phyloP scores from a whole-genome alignment of 1,140 invertebrate species.

The Drosophila bocqueti region DNA sequence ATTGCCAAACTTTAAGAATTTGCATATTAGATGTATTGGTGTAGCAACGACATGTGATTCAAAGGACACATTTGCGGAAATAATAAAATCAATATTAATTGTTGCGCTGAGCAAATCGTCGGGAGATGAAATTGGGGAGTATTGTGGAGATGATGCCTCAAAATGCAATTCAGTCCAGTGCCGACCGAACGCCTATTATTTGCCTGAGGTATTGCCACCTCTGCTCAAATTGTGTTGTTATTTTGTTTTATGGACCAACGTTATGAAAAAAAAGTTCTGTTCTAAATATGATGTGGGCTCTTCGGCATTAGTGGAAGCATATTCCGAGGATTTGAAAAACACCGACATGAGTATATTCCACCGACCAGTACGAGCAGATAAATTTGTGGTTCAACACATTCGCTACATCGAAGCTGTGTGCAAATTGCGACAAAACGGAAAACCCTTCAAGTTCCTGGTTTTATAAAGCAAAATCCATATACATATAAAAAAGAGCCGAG shows the following conservation, averaged over 20 bases:
- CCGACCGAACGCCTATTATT: not conserved
- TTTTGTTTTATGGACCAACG: not conserved
- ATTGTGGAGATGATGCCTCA: too few species aligned
- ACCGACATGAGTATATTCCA: slow-evolving; percentile 2
- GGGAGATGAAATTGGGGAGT: too few species aligned
- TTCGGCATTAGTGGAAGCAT: slow-evolving; percentile 4
- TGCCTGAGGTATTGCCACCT: not conserved
- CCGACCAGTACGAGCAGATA: slow-evolving; percentile 4
- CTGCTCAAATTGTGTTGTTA: not conserved
- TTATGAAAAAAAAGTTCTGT: not conserved
- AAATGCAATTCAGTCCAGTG: too few species aligned
- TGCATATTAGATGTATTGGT: slow-evolving; percentile 2
- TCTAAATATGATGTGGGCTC: slow-evolving; percentile 6
- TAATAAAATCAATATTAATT: not conserved
- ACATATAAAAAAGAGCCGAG: not conserved
- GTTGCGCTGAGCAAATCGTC: slow-evolving; percentile 1
- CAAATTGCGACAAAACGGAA: not conserved
- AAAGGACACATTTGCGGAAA: not conserved
- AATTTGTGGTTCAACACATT: slow-evolving; percentile 3
- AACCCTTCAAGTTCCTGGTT: too few species aligned
- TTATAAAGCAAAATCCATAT: too few species aligned
- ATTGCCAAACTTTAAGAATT: not conserved
- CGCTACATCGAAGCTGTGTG: not conserved
- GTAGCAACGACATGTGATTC: not conserved
- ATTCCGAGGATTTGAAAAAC: not conserved